Base-by-base conservation (phyloP, 2,888 invertebrate species). In the Sminthurides aquaticus region DNA sequence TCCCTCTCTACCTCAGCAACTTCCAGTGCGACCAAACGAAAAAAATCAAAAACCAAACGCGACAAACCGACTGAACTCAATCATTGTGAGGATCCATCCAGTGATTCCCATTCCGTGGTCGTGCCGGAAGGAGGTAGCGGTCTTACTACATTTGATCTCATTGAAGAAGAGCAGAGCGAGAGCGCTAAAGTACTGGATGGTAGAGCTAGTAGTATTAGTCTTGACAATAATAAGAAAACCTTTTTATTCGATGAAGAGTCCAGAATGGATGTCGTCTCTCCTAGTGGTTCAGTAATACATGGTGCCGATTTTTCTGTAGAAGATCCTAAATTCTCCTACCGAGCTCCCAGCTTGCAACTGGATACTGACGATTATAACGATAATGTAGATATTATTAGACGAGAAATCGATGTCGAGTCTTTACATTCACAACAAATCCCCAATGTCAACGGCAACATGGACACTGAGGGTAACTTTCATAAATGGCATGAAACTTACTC, bases 401-500 rank as follows among this genome's bases (percentile, higher is more conserved):
- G 49, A 49, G 26, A 48, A 25, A 64, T 64, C 70, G 82, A 83
- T 69, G 81, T 87, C n/a, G 72, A 72, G 20, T 62, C 59, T 29
- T 69, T 73, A 56, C 78, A 78, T 66, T 71, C 71, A 49, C 78
- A 78, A 29, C 75, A 78, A 28, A 78, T 80, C 77, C 76, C 77
- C 34, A 77, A 78, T 70, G 78, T 82, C 48, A 82, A 82, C 76
- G 82, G 82, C 69, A 80, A 80, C 72, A 78, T 77, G 71, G 82
- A 83, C 77, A 69, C 75, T 56, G 73, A 77, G 64, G 78, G 79
- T n/a, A 73, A 76, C 58, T 97, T 95, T 83, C 85, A 88, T 74
- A 90, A 93, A 82, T 97, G 95, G 93, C 90, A 93, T 80, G 88
- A 94, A 82, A 87, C 90, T 78, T 85, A 88, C 72, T 86, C 87